A percentile compares a stretch with the other conserved stretches of the same genome.
Evolutionary conservation across 2,113 vertebrate genomes (phyloP).

Genomic region (Nothobranchius kuhntae): DNA sequence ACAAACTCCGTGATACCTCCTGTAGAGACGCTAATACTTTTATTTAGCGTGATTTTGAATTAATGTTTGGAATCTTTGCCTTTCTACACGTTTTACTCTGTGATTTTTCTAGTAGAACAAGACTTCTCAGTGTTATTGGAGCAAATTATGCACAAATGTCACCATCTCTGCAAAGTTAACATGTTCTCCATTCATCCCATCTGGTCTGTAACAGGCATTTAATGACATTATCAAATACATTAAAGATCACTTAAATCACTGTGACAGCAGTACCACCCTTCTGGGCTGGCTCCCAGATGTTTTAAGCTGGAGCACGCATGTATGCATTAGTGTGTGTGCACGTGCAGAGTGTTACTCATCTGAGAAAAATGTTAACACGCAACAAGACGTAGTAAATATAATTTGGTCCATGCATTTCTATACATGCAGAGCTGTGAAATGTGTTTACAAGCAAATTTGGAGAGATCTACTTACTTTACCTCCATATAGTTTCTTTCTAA

Average conservation of each 20-base stretch:
- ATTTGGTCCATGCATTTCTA: neutral
- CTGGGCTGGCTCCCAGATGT: conserved; percentile 51
- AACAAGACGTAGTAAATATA: conserved; percentile 7
- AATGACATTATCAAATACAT: conserved; percentile 72
- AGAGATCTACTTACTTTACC: too few species aligned
- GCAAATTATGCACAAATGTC: conserved; percentile 20
- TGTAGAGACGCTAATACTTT: too few species aligned
- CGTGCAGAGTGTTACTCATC: conserved; percentile 18
- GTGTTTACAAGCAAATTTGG: too few species aligned
- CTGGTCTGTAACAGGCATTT: conserved; percentile 48
- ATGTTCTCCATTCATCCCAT: conserved; percentile 66
- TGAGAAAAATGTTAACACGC: conserved; percentile 16
- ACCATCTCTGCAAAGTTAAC: conserved; percentile 33
- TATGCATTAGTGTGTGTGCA: neutral
- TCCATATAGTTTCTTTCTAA: conserved; percentile 33
- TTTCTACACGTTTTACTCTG: conserved; percentile 5
- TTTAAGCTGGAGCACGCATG: conserved; percentile 11
- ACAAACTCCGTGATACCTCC: too few species aligned
- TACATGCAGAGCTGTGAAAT: neutral
- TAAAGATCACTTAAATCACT: conserved; percentile 68
- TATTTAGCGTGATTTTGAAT: too few species aligned
- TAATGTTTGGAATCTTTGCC: neutral
- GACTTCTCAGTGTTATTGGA: conserved; percentile 17
- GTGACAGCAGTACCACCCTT: conserved; percentile 51
- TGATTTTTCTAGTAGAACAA: neutral